Base-by-base conservation (phyloP, 2,113 vertebrate species). In the Dipodomys stephensi region DNA sequence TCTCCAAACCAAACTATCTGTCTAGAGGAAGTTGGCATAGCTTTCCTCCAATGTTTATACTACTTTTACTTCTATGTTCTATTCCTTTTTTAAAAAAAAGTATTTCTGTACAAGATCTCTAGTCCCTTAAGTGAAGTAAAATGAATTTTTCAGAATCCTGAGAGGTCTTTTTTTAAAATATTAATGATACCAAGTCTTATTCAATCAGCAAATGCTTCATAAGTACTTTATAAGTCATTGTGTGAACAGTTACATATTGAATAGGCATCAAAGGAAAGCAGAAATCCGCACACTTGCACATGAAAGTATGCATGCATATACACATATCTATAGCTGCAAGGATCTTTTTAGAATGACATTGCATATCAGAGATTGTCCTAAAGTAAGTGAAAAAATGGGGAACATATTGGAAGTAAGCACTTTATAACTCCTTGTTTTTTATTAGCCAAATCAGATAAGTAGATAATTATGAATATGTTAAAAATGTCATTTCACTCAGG, bases 111-210 rank as follows among this genome's bases (percentile, higher is more conserved):
- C 15, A 13, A 82, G 39, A 23, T 27, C 71, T 76, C 30, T 4
- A 69, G 18, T 7, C 1, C 25, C 64, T 65, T 57, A 80, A 68
- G 18, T 72, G 20, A 81, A 25, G 4, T 44, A 39, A 91, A 91
- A 32, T 22, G 2, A 72, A 39, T 60, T 80, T 65, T 19, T 30
- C 18, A 15, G 77, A 25, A 20, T 57, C 2, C 15, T 83, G 32
- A 85, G 82, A 76, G 69, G 2, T 44, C 16, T 65, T 32, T 71
- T 69, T 95, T 85, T 71, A 94, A 89, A 88, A 57, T 2, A 71
- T 23, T 35, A 23, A 91, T 83, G 9, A 73, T 4, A 46, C 0
- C 4, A 77, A 77, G 8, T n/a, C 8, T 53, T 25, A 30, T 77
- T 2, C 12, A 78, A 83, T 2, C n/a, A 93, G 20, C 4, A 73